Evolutionary conservation across 2,113 vertebrate genomes (phyloP), one percentile per base, ranked within the genome.

Genomic region (Calidris pygmaea): DNA sequence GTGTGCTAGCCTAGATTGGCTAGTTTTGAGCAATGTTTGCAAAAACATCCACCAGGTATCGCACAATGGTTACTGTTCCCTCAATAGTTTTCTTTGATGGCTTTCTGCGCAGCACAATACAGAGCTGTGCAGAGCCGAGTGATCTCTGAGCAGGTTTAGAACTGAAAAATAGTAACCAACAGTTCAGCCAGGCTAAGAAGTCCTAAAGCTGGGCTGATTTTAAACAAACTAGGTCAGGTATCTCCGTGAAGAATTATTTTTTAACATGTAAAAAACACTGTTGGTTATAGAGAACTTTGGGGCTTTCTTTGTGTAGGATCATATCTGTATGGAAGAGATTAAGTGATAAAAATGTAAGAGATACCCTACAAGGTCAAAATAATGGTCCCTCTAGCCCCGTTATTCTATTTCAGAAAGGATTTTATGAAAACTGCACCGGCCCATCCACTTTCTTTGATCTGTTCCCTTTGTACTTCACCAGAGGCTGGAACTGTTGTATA

Each of bases 171-270:
- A 37, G 71, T 43, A 91, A 82, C 82, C 50, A 87, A 52, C 72
- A 74, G 82, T 66, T 93, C 79, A 83, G 19, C 21, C 16, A 68
- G 58, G 34, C 62, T 93, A 80, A 85, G 77, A 87, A 86, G 30
- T 73, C 50, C 82, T 73, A 77, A 88, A 76, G 34, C 72, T 80
- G 45, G 20, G 27, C 53, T 93, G 67, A 34, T 90, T 94, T 95
- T 73, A 68, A 60, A 94, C 39, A 73, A 95, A 92, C 62, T 94
- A 37, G 79, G 83, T 93, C 85, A 86, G 37, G 41, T 88, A 58
- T 55, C 59, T 86, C 45, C 86, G 58, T 73, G 88, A 92, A 80
- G 75, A 77, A 84, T 80, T 85, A 60, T 93, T 92, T 76, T 93
- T 52, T 75, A 43, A 67, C 27, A 52, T 23, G 39, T 94, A 43